These are phyloP conservation scores for Emys orbicularis DNA, from an alignment of 2,797 vertebrate species.

Conservation along the genomic window DNA sequence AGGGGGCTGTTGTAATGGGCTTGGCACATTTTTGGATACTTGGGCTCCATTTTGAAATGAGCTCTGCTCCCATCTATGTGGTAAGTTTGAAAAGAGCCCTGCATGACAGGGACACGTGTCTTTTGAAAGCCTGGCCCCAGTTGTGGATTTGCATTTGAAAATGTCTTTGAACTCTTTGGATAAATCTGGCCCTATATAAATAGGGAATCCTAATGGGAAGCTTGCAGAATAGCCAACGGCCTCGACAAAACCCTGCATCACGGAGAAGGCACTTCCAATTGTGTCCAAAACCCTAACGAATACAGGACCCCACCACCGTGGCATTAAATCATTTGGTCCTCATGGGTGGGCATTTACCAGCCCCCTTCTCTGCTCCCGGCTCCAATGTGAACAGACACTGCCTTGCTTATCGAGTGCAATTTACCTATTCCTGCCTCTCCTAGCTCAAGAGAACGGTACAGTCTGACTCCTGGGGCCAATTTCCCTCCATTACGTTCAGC, in stretches of 20 bases:
- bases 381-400: not conserved
- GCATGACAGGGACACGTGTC: not conserved
- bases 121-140: not conserved
- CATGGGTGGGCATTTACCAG: not conserved
- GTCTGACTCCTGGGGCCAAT: constrained; percentile 54
- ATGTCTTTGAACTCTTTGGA: not conserved
- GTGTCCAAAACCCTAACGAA: not conserved
- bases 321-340: not conserved
- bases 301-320: not conserved
- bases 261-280: not conserved
- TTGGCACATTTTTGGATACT: not conserved
- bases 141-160: not conserved
- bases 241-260: not conserved
- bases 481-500: constrained; percentile 60
- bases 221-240: not conserved
- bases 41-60: not conserved
- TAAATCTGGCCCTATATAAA: too few species aligned
- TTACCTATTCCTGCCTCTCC: constrained; percentile 35
- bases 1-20: not conserved
- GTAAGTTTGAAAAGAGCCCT: not conserved
- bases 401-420: constrained; percentile 27
- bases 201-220: not conserved
- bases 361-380: not conserved
- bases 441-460: constrained; percentile 20
- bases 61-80: not conserved